Evolutionary conservation across 2,888 invertebrate species (phyloP).

Genomic region (Alloscopus bannaensis): DNA sequence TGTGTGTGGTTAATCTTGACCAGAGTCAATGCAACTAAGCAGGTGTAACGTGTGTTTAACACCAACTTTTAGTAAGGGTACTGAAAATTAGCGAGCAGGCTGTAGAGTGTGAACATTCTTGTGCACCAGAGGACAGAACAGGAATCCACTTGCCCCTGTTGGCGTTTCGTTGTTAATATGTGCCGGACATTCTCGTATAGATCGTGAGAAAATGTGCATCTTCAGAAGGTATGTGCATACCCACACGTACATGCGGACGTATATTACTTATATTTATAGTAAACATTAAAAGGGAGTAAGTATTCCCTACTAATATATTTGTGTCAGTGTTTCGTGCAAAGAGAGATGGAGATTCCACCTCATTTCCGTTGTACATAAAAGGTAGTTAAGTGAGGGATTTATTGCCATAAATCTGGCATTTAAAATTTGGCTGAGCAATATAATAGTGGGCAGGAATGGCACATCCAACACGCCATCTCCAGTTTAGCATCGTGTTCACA

Average conservation of each 20-base stretch:
- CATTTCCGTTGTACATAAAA: slow-evolving; percentile 59
- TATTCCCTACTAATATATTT: slow-evolving; percentile 18
- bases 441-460: slow-evolving; percentile 4
- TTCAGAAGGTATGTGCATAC: neutral
- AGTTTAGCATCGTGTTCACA: slow-evolving; percentile 29
- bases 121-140: slow-evolving; percentile 41
- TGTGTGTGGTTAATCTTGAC: too few relatives aligned
- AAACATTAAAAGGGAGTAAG: neutral
- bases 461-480: slow-evolving; percentile 15
- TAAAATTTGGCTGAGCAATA: slow-evolving; percentile 46
- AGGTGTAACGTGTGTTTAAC: too few relatives aligned
- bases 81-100: too few relatives aligned
- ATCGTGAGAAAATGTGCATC: slow-evolving; percentile 14
- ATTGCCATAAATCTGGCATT: slow-evolving; percentile 61
- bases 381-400: slow-evolving; percentile 57
- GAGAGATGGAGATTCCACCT: slow-evolving; percentile 56
- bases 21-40: too few relatives aligned
- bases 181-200: slow-evolving; percentile 1
- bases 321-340: slow-evolving; percentile 50
- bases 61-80: too few relatives aligned
- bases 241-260: neutral
- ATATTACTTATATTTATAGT: neutral
- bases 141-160: slow-evolving; percentile 55
- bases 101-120: too few relatives aligned
- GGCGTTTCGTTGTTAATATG: slow-evolving; percentile 51